A percentile compares a stretch with the other conserved stretches of the same genome.
Evolutionary conservation across 2,113 vertebrate genomes (phyloP).

Genomic region (Ctenomys sociabilis): DNA sequence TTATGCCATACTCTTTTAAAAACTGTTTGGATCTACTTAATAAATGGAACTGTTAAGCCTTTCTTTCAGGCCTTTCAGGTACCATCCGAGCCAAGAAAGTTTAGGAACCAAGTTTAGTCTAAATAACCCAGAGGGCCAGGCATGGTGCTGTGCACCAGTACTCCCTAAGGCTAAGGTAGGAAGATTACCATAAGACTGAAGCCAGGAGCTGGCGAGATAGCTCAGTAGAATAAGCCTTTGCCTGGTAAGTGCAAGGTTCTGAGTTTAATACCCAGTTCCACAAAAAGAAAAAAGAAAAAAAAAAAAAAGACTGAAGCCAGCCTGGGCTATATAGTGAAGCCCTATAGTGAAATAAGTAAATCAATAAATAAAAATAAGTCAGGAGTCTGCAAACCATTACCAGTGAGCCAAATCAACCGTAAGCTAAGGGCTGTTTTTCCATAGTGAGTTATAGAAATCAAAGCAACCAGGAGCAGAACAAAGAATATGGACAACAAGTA

Average conservation of each 20-base stretch:
- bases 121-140: neutral
- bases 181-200: neutral
- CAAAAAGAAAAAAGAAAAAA: too few species aligned
- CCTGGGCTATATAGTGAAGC: neutral
- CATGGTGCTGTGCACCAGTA: neutral
- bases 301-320: neutral
- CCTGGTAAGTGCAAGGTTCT: too few species aligned
- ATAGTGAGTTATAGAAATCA: constrained; percentile 13
- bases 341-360: neutral
- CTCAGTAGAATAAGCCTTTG: too few species aligned
- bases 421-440: neutral
- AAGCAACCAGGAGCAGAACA: neutral
- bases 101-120: neutral
- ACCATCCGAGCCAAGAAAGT: neutral
- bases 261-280: too few species aligned
- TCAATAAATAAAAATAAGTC: neutral
- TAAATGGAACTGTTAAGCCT: neutral
- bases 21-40: constrained; percentile 9
- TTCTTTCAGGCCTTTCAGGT: neutral
- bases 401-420: neutral
- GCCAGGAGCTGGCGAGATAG: too few species aligned
- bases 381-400: neutral
- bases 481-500: neutral
- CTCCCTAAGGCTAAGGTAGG: neutral
- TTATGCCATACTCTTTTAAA: neutral